These are phyloP conservation scores for Lepus townsendii DNA, from an alignment of 2,797 vertebrate species.

Conservation along the genomic window DNA sequence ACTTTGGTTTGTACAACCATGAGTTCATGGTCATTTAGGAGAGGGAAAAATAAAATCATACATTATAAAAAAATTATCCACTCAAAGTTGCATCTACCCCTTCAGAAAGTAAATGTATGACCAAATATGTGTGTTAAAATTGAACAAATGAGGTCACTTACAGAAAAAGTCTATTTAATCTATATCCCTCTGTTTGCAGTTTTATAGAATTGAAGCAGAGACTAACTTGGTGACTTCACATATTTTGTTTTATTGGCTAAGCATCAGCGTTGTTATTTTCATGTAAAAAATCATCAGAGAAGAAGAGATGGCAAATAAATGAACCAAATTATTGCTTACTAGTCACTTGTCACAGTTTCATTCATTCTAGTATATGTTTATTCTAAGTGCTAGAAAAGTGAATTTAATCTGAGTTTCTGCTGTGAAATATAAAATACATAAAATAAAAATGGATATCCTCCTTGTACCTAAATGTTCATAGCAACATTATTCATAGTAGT, in stretches of 20 bases:
- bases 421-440: neutral
- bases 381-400: constrained; percentile 26
- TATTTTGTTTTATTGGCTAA: neutral
- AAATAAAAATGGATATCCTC: neutral
- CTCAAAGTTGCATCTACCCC: neutral
- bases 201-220: neutral
- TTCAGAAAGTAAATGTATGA: neutral
- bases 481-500: neutral
- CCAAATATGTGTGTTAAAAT: neutral
- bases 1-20: neutral
- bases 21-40: neutral
- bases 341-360: neutral
- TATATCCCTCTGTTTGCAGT: neutral
- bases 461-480: neutral
- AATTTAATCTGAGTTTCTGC: neutral
- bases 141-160: neutral
- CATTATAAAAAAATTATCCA: neutral
- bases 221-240: neutral
- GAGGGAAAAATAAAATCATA: neutral
- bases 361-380: neutral
- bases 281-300: neutral
- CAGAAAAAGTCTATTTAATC: neutral
- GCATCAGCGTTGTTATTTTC: neutral
- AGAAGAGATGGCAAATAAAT: neutral
- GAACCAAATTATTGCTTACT: neutral